Percentiles rank a stretch among this genome's conserved stretches.
Evolutionary conservation across 2,797 vertebrate genomes (phyloP).

Genomic region (Lutjanus argentimaculatus): DNA sequence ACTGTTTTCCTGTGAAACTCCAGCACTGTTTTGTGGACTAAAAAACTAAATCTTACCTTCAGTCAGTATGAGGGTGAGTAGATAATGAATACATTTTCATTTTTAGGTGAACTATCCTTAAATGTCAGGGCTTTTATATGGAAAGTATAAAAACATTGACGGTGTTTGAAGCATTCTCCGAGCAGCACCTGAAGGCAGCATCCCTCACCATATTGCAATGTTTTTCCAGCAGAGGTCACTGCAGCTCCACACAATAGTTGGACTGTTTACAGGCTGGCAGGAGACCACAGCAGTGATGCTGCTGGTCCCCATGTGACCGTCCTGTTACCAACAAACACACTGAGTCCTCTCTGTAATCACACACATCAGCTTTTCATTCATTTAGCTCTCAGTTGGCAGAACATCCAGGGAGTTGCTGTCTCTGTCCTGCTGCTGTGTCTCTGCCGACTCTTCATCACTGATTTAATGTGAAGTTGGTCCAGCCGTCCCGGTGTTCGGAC

Average conservation of each 20-base stretch:
- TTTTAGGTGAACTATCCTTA: no score
- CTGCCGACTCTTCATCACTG: neutral
- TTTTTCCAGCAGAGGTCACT: conserved; percentile 54
- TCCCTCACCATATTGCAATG: neutral
- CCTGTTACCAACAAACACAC: neutral
- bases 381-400: neutral
- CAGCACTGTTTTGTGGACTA: no score
- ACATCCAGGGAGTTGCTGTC: neutral
- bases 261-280: neutral
- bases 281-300: neutral
- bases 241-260: conserved; percentile 11
- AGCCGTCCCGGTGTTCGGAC: neutral
- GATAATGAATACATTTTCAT: no score
- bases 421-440: neutral
- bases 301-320: neutral
- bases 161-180: neutral
- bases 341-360: neutral
- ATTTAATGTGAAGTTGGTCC: neutral
- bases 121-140: no score
- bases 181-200: neutral
- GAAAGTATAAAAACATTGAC: no score
- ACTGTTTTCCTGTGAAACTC: no score
- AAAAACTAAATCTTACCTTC: no score
- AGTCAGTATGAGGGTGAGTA: no score
- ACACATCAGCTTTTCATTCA: neutral